Base-by-base conservation (phyloP, 2,888 invertebrate genomes). In the Dusona sp. region DNA sequence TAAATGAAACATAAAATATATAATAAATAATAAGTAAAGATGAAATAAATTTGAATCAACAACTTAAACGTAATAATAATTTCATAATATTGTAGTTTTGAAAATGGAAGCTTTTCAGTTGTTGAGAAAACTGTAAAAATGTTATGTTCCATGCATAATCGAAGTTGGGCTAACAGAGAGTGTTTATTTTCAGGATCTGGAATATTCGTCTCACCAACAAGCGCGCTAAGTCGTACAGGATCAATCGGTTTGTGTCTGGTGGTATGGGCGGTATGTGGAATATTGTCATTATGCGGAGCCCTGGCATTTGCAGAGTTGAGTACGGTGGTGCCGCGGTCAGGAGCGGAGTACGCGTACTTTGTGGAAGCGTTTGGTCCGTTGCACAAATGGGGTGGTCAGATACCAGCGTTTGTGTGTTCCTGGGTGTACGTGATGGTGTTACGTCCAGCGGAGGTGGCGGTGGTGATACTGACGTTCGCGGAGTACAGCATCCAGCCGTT, bases 141-240 rank as follows among this genome's bases (percentile, higher is more conserved):
- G 11, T 38, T 38, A 7, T n/a, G 22, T 54, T 54, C 22, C 54
- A 22, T 54, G 54, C 54, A 11, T 22, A 22, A 54, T n/a, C 22
- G 9, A 54, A 11, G 3, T 2, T 22, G 16, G 0, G 22, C 22
- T 54, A 54, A 22, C 22, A 2, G 1, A 0, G 9, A 54, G 22
- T 22, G 22, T 54, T 25, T 68, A 19, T 19, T 70, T 89, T 9
- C 89, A 95, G 95, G 96, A 65, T 98, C 98, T 11, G 98, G 98
- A 78, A 98, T 98, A 87, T 98, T 98, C 92, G 96, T 98, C 8
- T 97, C 98, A 0, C 97, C 98, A 1, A 96, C 97, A 4, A 96
- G 97, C 8, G 98, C 98, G 0, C 94, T 98, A 48, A 94, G 95
- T 89, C 95, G 96, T 89, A 96, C 97, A 0, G 98, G 98, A 54